A percentile compares a stretch with the other conserved stretches of the same genome.
These are phyloP conservation scores for Sardina pilchardus DNA, from an alignment of 2,113 vertebrate species.

Conservation along the genomic window DNA sequence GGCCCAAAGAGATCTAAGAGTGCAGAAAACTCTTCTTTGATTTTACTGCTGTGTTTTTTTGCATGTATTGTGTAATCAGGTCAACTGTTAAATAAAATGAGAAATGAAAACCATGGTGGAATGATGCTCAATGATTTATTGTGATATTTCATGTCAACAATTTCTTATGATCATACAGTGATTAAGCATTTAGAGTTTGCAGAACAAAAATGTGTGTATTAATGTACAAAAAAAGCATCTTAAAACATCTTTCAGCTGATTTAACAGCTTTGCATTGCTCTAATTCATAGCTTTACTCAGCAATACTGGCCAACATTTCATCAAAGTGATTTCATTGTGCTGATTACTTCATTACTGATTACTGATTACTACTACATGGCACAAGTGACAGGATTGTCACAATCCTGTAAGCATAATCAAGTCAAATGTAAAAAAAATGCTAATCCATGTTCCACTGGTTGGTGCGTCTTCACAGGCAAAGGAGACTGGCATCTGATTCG, in stretches of 20 bases:
- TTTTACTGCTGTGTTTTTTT: no score
- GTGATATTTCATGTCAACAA: not conserved
- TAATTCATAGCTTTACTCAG: not conserved
- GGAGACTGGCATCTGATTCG: not conserved
- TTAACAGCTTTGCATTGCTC: not conserved
- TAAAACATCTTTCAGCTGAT: not conserved
- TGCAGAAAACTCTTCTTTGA: no score
- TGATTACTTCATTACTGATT: not conserved
- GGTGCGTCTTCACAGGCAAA: not conserved
- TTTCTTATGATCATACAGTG: not conserved
- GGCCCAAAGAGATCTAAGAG: no score
- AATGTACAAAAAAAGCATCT: not conserved
- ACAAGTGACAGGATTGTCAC: not conserved
- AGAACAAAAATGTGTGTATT: not conserved
- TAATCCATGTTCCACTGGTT: not conserved
- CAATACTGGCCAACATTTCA: not conserved
- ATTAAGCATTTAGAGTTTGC: not conserved
- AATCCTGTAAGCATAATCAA: not conserved
- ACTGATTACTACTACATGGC: no score
- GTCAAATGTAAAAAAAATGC: not conserved
- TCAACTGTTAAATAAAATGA: not conserved
- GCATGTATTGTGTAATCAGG: no score
- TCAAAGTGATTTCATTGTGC: not conserved
- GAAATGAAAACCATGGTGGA: not conserved
- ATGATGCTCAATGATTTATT: slow-evolving; percentile 10